phyloP scores from a whole-genome alignment of 2,797 vertebrate species.

The Sebastes matsubarae region DNA sequence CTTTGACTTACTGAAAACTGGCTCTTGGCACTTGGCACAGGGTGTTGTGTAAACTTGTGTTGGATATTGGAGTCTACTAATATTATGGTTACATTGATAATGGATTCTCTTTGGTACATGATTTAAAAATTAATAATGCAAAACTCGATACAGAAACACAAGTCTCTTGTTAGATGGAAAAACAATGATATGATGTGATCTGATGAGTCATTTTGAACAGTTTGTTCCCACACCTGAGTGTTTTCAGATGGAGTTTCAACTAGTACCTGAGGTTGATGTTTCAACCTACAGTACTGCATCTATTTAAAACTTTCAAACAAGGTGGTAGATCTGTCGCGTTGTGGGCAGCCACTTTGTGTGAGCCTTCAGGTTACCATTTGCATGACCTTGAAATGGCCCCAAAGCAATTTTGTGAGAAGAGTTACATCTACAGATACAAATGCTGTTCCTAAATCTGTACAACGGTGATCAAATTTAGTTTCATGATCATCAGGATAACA shows the following conservation, averaged over 20 bases:
- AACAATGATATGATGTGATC: background rate
- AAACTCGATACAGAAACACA: background rate
- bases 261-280: slow-evolving; percentile 19
- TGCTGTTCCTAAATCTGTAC: background rate
- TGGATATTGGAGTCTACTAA: background rate
- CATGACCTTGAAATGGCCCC: background rate
- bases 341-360: background rate
- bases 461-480: background rate
- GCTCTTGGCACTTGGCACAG: no score
- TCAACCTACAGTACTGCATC: background rate
- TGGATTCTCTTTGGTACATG: background rate
- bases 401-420: background rate
- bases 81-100: background rate
- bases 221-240: slow-evolving; percentile 3
- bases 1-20: background rate
- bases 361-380: background rate
- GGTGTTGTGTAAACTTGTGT: no score
- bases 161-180: background rate
- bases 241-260: slow-evolving; percentile 24
- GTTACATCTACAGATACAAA: background rate
- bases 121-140: background rate
- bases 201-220: slow-evolving; percentile 9
- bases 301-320: background rate
- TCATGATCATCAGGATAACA: background rate
- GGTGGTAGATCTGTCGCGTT: background rate